Conservation (phyloP, 2,888 invertebrate species). For the Himalopsyche anomala region DNA sequence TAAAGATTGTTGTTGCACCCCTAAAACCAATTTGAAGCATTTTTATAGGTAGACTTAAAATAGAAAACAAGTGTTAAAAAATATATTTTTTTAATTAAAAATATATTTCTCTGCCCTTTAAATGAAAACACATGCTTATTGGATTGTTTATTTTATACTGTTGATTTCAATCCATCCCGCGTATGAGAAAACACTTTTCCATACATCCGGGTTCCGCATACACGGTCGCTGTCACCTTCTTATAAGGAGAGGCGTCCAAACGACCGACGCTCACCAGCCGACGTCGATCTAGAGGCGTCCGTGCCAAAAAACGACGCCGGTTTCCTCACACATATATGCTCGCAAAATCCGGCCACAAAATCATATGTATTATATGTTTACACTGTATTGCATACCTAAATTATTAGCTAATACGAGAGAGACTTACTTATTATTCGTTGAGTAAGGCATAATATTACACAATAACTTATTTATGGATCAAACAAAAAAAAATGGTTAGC, state of each 20-base stretch:
- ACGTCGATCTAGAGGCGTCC: conserved; percentile 34
- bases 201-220: conserved; percentile 4
- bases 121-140: not conserved
- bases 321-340: conserved; percentile 10
- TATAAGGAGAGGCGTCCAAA: conserved; percentile 49
- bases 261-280: conserved; percentile 23
- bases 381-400: too few relatives aligned
- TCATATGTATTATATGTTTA: not conserved
- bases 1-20: too few relatives aligned
- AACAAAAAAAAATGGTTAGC: too few relatives aligned
- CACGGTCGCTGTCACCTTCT: conserved; percentile 33
- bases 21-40: too few relatives aligned
- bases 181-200: not conserved
- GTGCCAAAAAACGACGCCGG: conserved; percentile 32
- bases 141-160: not conserved
- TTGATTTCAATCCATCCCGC: not conserved
- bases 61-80: too few relatives aligned
- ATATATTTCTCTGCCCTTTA: not conserved
- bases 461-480: too few relatives aligned
- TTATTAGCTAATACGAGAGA: too few relatives aligned
- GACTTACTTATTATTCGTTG: too few relatives aligned
- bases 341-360: not conserved
- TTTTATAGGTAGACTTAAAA: too few relatives aligned
- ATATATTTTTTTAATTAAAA: too few relatives aligned
- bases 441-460: too few relatives aligned